Base-by-base conservation (phyloP, 2,113 vertebrate species). In the Hippocampus mohnikei region DNA sequence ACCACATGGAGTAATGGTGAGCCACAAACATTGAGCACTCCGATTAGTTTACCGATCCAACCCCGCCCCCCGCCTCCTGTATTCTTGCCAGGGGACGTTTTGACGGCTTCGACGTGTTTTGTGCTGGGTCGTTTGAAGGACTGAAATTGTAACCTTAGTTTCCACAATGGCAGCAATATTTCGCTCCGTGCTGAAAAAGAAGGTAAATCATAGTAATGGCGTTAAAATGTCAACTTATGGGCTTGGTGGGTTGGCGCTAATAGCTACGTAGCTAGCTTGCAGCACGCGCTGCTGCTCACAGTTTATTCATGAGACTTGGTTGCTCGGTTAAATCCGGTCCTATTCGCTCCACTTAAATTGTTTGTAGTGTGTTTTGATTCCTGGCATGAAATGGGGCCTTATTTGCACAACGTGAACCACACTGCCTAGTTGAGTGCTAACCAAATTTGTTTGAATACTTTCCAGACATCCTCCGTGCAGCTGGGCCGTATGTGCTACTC, bases 401-500 rank as follows among this genome's bases (percentile, higher is more conserved):
- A 20, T 75, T 60, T 78, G 53, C 70, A 66, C 62, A 8, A 66
- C 4, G 37, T 72, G 12, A 6, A 53, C 41, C 16, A 25, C 1
- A 18, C 1, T 46, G 40, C 8, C 16, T 27, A 52, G 2, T 61
- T 25, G 23, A 59, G n/a, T 33, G 21, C 40, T 37, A 56, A 55
- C 13, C 20, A 23, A 13, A 40, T 53, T 2, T 68, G 46, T 55
- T 68, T 81, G 21, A 33, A 33, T 74, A 73, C 76, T 12, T 69
- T 83, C 18, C 85, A 92, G 91, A 78, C 73, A 33, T 21, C 69
- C 81, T 21, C 29, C 27, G 27, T 87, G 0, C 84, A 87, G 59
- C 77, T 91, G 74, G 83, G 87, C 76, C 88, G 86, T n/a, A 37
- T 84, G 74, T 91, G 87, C 73, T 92, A 89, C 60, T 92, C 90